Conservation (phyloP, 2,888 invertebrate genomes). For the Zygogramma bicolorata region DNA sequence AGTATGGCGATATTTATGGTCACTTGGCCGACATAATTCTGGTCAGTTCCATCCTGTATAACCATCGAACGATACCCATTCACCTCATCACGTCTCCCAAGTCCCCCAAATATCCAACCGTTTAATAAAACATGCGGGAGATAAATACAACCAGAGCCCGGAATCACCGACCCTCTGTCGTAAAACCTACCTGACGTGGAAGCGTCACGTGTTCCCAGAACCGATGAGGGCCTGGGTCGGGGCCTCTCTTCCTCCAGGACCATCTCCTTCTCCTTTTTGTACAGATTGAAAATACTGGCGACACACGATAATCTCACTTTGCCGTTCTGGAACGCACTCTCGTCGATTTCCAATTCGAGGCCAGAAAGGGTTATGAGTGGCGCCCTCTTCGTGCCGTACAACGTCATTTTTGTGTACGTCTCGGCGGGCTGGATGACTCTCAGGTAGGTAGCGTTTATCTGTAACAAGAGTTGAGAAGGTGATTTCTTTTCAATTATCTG, state of each 20-base stretch:
- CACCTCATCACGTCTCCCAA: neutral
- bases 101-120: neutral
- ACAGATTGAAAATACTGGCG: constrained; percentile 77
- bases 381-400: constrained; percentile 18
- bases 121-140: neutral
- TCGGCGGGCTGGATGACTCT: constrained; percentile 47
- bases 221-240: constrained; percentile 79
- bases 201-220: constrained; percentile 77
- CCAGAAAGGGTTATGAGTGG: constrained; percentile 44
- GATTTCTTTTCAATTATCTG: too few species aligned
- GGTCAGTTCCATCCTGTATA: too few species aligned
- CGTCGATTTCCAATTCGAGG: constrained; percentile 74
- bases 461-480: too few species aligned
- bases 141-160: neutral
- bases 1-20: too few species aligned
- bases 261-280: constrained; percentile 73
- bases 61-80: too few species aligned
- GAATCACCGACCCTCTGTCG: neutral
- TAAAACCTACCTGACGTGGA: constrained; percentile 58
- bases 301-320: constrained; percentile 76
- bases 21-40: too few species aligned
- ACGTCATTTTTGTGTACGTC: constrained; percentile 43
- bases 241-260: constrained; percentile 81
- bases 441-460: constrained; percentile 57
- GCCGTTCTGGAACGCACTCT: constrained; percentile 76